A percentile compares a stretch with the other conserved stretches of the same genome.
Evolutionary conservation across 2,888 invertebrate genomes (phyloP).

Genomic region (Apodemia zela): DNA sequence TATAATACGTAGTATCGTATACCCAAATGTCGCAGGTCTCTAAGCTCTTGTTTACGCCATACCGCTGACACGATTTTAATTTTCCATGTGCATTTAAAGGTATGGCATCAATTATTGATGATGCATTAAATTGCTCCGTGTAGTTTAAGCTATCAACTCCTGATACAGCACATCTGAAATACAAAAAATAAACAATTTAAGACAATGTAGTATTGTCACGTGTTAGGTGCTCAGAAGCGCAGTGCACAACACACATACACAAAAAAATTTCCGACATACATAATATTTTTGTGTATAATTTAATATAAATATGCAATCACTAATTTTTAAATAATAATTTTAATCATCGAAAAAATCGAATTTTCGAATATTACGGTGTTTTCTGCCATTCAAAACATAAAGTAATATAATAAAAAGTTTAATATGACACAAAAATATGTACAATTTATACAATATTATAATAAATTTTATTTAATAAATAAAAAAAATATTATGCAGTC

Average conservation of each 20-base stretch:
- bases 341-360: too few relatives aligned
- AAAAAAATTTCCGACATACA: not conserved
- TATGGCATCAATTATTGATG: slow-evolving; percentile 74
- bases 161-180: slow-evolving; percentile 80
- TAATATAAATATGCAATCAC: not conserved
- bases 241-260: not conserved
- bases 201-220: not conserved
- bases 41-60: slow-evolving; percentile 57
- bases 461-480: not conserved
- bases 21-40: slow-evolving; percentile 80
- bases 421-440: too few relatives aligned
- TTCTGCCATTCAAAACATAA: too few relatives aligned
- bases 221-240: not conserved
- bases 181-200: not conserved
- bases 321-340: not conserved
- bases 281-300: not conserved
- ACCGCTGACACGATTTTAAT: slow-evolving; percentile 83
- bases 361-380: too few relatives aligned
- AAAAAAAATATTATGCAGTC: not conserved
- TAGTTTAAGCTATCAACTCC: slow-evolving; percentile 77
- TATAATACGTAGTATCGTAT: slow-evolving; percentile 86
- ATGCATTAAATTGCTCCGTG: slow-evolving; percentile 77
- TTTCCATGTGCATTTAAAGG: slow-evolving; percentile 79
- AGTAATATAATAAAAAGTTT: too few relatives aligned
- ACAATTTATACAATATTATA: not conserved